Conservation (phyloP, 2,797 vertebrate species). For the Megaceryle alcyon region DNA sequence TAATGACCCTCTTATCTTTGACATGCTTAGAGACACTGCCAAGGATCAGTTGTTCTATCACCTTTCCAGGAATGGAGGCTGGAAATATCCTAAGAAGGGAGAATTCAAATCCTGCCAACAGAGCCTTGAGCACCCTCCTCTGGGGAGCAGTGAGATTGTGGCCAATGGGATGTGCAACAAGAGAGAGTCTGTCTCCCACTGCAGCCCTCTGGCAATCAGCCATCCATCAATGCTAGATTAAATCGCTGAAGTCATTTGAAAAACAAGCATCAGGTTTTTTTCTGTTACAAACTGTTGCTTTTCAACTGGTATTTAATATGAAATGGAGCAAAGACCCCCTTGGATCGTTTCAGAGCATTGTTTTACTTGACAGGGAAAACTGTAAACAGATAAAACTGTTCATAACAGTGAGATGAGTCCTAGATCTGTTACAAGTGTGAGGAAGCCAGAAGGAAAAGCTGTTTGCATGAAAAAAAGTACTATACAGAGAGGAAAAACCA, state of each 20-base stretch:
- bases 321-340: background rate
- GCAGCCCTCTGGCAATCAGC: background rate
- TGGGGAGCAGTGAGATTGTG: accelerated
- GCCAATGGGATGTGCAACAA: background rate
- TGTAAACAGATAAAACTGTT: background rate
- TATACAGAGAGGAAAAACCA: background rate
- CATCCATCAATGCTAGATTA: background rate
- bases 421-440: background rate
- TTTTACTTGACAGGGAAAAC: background rate
- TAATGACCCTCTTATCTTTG: no score
- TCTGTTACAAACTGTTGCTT: accelerated
- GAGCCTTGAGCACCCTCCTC: background rate
- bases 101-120: background rate
- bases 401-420: background rate
- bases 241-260: background rate
- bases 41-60: no score
- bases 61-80: no score
- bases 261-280: background rate
- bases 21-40: no score
- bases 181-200: background rate
- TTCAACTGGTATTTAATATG: background rate
- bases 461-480: background rate
- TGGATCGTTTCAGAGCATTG: background rate
- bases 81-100: background rate
- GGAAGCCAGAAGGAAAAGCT: background rate